Conservation (phyloP, 1,140 invertebrate genomes). For the Tigriopus japonicus region DNA sequence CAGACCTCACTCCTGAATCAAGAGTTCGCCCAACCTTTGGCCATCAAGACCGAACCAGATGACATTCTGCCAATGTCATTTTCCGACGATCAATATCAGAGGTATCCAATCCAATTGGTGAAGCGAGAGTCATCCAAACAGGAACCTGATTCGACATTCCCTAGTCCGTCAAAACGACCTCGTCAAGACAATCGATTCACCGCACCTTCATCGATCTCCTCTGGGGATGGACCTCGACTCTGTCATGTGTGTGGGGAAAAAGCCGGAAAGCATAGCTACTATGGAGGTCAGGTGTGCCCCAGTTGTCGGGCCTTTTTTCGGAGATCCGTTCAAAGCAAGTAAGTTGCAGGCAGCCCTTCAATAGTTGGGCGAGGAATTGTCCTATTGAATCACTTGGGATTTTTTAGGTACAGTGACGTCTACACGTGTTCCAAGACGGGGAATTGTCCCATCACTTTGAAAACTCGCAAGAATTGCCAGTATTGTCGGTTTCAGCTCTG, state of each 20-base stretch:
- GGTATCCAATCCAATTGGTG: too few relatives aligned
- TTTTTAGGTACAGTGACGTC: slow-evolving; percentile 21
- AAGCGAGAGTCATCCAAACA: too few relatives aligned
- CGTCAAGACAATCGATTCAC: too few relatives aligned
- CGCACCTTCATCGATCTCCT: not conserved
- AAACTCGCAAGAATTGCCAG: slow-evolving; percentile 23
- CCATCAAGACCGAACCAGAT: too few relatives aligned
- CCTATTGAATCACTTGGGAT: not conserved
- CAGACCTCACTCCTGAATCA: too few relatives aligned
- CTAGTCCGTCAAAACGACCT: too few relatives aligned
- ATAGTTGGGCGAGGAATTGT: not conserved
- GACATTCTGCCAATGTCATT: too few relatives aligned
- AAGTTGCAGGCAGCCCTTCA: not conserved
- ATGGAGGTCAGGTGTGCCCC: slow-evolving; percentile 27
- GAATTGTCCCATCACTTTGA: slow-evolving; percentile 21
- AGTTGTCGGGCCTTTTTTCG: slow-evolving; percentile 28
- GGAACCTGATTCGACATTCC: too few relatives aligned
- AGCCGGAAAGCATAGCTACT: slow-evolving; percentile 25
- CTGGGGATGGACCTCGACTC: not conserved
- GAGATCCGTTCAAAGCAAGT: slow-evolving; percentile 24
- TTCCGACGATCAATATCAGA: too few relatives aligned
- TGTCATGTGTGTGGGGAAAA: slow-evolving; percentile 12
- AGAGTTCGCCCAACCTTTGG: too few relatives aligned
- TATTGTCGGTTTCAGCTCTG: slow-evolving; percentile 27
- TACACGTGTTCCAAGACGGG: slow-evolving; percentile 18